Conservation (phyloP, 2,888 invertebrate species). For the Apamea epomidion region DNA sequence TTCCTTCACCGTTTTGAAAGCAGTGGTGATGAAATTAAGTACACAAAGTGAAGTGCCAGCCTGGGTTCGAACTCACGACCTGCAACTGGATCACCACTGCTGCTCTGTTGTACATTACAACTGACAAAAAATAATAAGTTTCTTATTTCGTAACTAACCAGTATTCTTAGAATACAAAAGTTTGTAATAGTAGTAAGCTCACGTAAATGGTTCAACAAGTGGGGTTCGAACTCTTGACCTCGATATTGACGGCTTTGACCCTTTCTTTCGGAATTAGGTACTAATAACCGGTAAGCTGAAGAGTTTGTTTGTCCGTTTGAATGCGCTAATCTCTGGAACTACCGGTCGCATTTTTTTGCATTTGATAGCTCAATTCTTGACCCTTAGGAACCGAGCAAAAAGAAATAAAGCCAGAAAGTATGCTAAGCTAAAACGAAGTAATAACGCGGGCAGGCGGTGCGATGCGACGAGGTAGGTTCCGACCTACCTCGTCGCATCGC, state of each 20-base stretch:
- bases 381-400: not conserved
- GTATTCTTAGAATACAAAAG: not conserved
- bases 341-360: not conserved
- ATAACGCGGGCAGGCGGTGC: too few species aligned
- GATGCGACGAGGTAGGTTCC: too few species aligned
- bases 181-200: not conserved
- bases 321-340: not conserved
- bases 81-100: too few species aligned
- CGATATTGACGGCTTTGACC: not conserved
- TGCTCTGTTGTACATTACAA: not conserved
- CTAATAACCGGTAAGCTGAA: not conserved
- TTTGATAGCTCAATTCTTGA: not conserved
- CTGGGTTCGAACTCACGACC: too few species aligned
- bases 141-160: not conserved
- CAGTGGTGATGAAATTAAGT: too few species aligned
- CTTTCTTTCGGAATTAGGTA: not conserved
- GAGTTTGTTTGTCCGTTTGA: not conserved
- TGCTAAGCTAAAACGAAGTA: too few species aligned
- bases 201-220: slow-evolving; percentile 5
- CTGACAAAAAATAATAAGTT: not conserved
- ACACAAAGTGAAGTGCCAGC: too few species aligned
- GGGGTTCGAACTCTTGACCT: not conserved
- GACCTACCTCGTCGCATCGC: too few species aligned
- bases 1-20: too few species aligned
- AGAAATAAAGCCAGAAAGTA: too few species aligned